Evolutionary conservation across 2,797 vertebrate species (phyloP).

Genomic region (Phataginus tetradactyla): DNA sequence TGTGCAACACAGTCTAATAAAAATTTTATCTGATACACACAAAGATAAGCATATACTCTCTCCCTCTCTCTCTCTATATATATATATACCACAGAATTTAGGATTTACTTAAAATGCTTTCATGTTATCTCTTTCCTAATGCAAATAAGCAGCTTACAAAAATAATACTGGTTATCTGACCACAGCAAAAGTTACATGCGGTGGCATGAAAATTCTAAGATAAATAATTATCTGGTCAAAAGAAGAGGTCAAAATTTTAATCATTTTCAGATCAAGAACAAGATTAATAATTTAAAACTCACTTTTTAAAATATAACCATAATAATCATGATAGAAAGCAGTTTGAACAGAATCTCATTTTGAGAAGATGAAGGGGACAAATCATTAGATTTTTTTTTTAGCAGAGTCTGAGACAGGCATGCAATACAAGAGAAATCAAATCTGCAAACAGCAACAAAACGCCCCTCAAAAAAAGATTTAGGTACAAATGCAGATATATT

Average conservation of each 20-base stretch:
- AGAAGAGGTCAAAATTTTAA: neutral
- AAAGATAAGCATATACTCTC: neutral
- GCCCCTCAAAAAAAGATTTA: neutral
- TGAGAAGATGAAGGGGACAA: neutral
- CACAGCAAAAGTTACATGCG: neutral
- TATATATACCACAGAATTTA: neutral
- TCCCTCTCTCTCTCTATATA: neutral
- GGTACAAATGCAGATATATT: neutral
- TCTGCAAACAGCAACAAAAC: neutral
- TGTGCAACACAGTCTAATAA: neutral
- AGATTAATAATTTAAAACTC: neutral
- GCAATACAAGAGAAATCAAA: neutral
- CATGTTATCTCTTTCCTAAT: neutral
- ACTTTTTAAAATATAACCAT: neutral
- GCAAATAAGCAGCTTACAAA: neutral
- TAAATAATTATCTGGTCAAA: neutral
- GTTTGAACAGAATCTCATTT: neutral
- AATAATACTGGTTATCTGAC: neutral
- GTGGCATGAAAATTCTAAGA: neutral
- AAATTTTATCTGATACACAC: neutral
- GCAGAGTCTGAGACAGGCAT: neutral
- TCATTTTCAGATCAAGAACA: conserved; percentile 14
- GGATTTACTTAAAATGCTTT: neutral
- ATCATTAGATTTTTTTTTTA: neutral
- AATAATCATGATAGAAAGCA: neutral